Base-by-base conservation (phyloP, 2,888 invertebrate species). In the Phasia obesa region DNA sequence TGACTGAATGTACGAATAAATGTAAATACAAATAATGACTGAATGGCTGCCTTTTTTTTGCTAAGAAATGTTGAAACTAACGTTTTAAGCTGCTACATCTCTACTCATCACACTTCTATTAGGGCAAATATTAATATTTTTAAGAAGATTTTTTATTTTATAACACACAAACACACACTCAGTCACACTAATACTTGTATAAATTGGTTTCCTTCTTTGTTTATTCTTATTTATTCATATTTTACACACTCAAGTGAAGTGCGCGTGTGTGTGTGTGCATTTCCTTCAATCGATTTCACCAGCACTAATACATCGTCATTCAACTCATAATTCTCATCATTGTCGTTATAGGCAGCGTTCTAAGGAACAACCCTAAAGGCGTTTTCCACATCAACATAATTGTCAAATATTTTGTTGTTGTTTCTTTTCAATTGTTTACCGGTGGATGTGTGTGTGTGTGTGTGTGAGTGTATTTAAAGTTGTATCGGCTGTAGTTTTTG, bases 41-140 rank as follows among this genome's bases (percentile, higher is more conserved):
- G 64, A 55, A 17, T 11, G 60, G n/a, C 38, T 59, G 51, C 17
- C 3, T 23, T 19, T 15, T 47, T 60, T 53, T 17, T 59, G 67
- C n/a, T 31, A 42, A 5, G 15, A 27, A 57, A 42, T 11, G 47
- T 23, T 57, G 65, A 51, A 60, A 23, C 42, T 70, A 65, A 59
- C 70, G 59, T 57, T 35, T 35, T 75, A 75, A 81, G 75, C 69
- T 70, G 31, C 49, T 70, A 57, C 64, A 75, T 3, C 31, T 57
- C 76, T 76, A 75, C 76, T 76, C 76, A 81, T 81, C 81, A 76
- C 81, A 81, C 81, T 70, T 64, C 76, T 81, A 81, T 81, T 81
- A 81, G 51, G 59, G 59, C 62, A 65, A 64, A 71, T 35, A 71
- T n/a, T 64, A 70, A 81, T 75, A 69, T 64, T 64, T 64, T 70